These are phyloP conservation scores for Paratilapia polleni DNA, from an alignment of 2,113 vertebrate genomes.

Conservation along the genomic window DNA sequence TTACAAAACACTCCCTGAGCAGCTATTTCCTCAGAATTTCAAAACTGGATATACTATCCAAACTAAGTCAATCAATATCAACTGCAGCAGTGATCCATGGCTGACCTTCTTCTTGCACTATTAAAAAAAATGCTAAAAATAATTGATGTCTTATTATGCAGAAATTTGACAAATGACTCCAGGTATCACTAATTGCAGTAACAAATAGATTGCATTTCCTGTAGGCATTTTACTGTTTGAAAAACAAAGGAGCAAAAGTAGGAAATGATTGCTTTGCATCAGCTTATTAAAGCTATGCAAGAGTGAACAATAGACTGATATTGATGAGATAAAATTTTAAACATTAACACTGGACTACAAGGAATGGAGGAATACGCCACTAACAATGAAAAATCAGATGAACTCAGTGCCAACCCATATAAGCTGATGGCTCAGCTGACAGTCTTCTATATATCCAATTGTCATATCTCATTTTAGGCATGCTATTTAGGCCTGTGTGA, in stretches of 20 bases:
- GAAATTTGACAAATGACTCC: background rate
- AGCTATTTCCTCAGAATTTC: background rate
- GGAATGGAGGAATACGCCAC: background rate
- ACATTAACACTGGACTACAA: background rate
- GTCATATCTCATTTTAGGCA: background rate
- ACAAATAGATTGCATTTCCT: background rate
- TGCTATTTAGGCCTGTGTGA: background rate
- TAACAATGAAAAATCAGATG: fast-evolving
- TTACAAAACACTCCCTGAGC: fast-evolving
- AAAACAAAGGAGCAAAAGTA: too few species aligned
- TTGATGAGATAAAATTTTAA: background rate
- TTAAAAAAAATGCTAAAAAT: background rate
- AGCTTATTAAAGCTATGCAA: background rate
- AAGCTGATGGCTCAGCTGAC: background rate
- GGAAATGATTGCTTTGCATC: too few species aligned
- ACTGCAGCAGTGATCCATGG: background rate
- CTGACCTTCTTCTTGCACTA: background rate
- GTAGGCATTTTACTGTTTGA: too few species aligned
- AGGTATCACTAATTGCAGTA: background rate
- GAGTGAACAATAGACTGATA: background rate
- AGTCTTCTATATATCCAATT: background rate
- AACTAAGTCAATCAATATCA: background rate
- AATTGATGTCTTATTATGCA: background rate
- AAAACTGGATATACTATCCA: background rate
- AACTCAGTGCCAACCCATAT: background rate